A percentile compares a stretch with the other conserved stretches of the same genome.
phyloP scores from a whole-genome alignment of 2,888 invertebrate genomes.

The Gnatocerus cornutus region DNA sequence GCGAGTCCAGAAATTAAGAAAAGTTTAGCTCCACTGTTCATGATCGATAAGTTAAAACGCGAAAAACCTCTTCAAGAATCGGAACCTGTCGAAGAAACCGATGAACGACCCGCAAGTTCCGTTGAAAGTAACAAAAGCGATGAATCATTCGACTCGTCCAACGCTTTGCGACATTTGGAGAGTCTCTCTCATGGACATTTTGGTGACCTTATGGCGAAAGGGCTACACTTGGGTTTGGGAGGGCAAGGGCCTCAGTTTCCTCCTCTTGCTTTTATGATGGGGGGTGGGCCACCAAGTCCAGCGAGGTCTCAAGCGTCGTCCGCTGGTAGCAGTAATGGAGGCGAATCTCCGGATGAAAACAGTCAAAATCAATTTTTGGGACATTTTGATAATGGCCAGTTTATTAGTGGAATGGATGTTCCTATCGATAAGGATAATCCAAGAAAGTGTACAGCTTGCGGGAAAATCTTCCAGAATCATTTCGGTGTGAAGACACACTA shows the following conservation, averaged over 20 bases:
- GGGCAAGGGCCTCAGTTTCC: slow-evolving; percentile 69
- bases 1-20: slow-evolving; percentile 67
- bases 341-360: slow-evolving; percentile 75
- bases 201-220: slow-evolving; percentile 72
- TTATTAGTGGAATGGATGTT: slow-evolving; percentile 84
- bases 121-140: slow-evolving; percentile 75
- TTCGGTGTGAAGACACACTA: slow-evolving; percentile 96
- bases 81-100: slow-evolving; percentile 66
- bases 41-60: slow-evolving; percentile 69
- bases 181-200: slow-evolving; percentile 86
- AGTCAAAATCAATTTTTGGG: slow-evolving; percentile 79
- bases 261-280: slow-evolving; percentile 72
- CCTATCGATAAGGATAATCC: slow-evolving; percentile 95
- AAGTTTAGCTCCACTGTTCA: slow-evolving; percentile 69
- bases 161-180: slow-evolving; percentile 85
- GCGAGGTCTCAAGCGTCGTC: slow-evolving; percentile 77
- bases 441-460: slow-evolving; percentile 91
- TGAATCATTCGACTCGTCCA: slow-evolving; percentile 78
- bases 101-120: slow-evolving; percentile 72
- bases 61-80: slow-evolving; percentile 65
- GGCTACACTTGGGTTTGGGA: slow-evolving; percentile 68
- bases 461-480: slow-evolving; percentile 93
- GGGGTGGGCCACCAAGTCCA: slow-evolving; percentile 76
- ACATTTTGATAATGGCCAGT: slow-evolving; percentile 83
- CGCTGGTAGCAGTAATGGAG: slow-evolving; percentile 74